These are phyloP conservation scores for Chromobotia macracanthus DNA, from an alignment of 2,797 vertebrate genomes.

Conservation along the genomic window DNA sequence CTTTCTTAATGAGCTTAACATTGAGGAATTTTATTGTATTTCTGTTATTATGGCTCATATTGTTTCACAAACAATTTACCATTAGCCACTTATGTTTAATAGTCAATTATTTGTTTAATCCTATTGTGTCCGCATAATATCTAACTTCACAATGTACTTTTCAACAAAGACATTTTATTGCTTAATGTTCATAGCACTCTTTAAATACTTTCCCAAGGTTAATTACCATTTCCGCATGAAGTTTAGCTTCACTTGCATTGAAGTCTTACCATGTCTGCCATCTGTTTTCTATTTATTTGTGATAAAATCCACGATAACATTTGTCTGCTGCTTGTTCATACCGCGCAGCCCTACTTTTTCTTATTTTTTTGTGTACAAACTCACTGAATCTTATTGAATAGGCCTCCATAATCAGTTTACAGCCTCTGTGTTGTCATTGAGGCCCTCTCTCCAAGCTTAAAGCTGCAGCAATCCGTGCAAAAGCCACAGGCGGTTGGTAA, in stretches of 20 bases:
- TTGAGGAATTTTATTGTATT: background rate
- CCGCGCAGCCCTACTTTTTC: background rate
- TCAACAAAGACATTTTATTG: background rate
- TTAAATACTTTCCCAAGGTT: background rate
- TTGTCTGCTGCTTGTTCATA: background rate
- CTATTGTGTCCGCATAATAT: too few species aligned
- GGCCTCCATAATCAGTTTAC: background rate
- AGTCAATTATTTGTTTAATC: background rate
- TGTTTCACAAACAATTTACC: background rate
- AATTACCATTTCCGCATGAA: background rate
- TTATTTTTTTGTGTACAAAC: background rate
- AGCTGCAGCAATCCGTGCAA: constrained; percentile 62
- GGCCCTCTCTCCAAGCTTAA: constrained; percentile 50
- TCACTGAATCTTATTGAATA: background rate
- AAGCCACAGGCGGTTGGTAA: constrained; percentile 45
- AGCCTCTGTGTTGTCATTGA: background rate
- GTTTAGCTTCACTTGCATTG: background rate
- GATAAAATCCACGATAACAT: background rate
- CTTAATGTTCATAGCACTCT: background rate
- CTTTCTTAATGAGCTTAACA: constrained; percentile 63
- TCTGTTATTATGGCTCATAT: background rate
- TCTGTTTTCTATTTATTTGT: constrained; percentile 18
- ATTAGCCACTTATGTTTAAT: background rate
- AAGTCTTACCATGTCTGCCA: background rate
- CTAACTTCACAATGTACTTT: too few species aligned